These are phyloP conservation scores for Nephrotoma flavescens DNA, from an alignment of 2,888 invertebrate genomes.

Conservation along the genomic window DNA sequence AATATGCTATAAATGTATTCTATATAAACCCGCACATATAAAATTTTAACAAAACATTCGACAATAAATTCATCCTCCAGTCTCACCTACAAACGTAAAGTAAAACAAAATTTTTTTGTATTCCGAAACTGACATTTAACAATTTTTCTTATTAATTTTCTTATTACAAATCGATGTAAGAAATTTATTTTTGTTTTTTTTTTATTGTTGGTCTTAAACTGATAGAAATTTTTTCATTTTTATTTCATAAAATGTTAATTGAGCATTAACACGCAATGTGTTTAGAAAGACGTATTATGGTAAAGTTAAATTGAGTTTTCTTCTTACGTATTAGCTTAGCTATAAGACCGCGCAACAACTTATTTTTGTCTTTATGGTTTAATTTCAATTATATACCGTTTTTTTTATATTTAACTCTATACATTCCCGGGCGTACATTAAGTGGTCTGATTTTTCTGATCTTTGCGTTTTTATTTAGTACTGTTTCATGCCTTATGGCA, in stretches of 20 bases:
- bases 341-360: not conserved
- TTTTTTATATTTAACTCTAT: not conserved
- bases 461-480: not conserved
- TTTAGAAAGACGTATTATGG: not conserved
- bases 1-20: not conserved
- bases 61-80: not conserved
- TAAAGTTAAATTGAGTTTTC: not conserved
- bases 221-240: not conserved
- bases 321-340: not conserved
- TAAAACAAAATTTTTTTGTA: not conserved
- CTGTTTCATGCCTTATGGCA: not conserved
- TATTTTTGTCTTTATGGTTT: not conserved
- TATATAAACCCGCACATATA: not conserved
- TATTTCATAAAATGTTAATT: not conserved
- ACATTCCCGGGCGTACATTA: not conserved
- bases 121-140: not conserved
- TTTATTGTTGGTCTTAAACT: not conserved
- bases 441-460: not conserved
- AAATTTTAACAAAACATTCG: not conserved
- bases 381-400: not conserved
- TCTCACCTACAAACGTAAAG: not conserved
- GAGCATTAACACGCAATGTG: not conserved
- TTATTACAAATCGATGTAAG: not conserved
- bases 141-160: not conserved
- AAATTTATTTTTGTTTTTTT: not conserved